Evolutionary conservation across 2,888 invertebrate species (phyloP).

Genomic region (Drosophila cracens): DNA sequence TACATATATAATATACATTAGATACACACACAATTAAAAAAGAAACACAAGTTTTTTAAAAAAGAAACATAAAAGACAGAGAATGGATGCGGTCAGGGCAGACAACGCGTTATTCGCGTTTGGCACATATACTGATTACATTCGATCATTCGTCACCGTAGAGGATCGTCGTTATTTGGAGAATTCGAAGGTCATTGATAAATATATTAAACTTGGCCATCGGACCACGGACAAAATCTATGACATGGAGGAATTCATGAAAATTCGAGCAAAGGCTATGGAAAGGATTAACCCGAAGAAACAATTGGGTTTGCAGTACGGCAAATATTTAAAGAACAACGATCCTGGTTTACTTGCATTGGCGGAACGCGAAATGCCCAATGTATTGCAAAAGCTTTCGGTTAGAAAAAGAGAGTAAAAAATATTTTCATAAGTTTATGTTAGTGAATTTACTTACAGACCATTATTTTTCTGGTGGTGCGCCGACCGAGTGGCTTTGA

Average conservation of each 20-base stretch:
- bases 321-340: background rate
- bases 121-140: conserved; percentile 18
- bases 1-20: background rate
- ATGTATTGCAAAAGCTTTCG: conserved; percentile 90
- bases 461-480: conserved; percentile 92
- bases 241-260: conserved; percentile 7
- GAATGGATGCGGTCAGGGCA: conserved; percentile 8
- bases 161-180: conserved; percentile 22
- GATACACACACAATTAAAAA: background rate
- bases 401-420: conserved; percentile 80
- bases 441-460: conserved; percentile 83
- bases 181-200: background rate
- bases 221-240: conserved; percentile 7
- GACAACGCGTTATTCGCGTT: conserved; percentile 19
- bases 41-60: background rate
- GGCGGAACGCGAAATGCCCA: conserved; percentile 86
- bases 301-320: background rate
- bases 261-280: conserved; percentile 3
- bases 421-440: background rate
- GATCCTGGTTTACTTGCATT: conserved; percentile 28
- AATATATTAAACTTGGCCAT: conserved; percentile 26
- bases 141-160: conserved; percentile 18
- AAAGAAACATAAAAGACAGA: background rate
- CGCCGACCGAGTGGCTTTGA: conserved; percentile 90
- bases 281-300: conserved; percentile 21